A percentile compares a stretch with the other conserved stretches of the same genome.
Conservation (phyloP, 2,797 vertebrate species). For the Darevskia nairensis region DNA sequence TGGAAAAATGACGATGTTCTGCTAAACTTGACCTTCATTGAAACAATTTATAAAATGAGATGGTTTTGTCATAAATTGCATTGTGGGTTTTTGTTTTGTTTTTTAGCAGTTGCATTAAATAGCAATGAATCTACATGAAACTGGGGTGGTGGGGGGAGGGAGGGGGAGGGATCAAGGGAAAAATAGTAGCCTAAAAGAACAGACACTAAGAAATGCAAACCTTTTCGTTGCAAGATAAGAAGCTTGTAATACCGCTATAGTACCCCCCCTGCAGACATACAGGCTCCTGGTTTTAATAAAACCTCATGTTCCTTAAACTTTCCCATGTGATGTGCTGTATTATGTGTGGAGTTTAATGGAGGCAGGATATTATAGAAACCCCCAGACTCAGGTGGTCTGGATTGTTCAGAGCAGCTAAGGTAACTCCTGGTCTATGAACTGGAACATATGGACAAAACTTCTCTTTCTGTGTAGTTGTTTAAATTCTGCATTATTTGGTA, state of each 20-base stretch:
- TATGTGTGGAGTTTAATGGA: slow-evolving; percentile 73
- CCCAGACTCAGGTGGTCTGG: slow-evolving; percentile 75
- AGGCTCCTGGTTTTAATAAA: slow-evolving; percentile 80
- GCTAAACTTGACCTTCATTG: slow-evolving; percentile 53
- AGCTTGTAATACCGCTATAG: slow-evolving; percentile 67
- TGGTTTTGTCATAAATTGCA: slow-evolving; percentile 48
- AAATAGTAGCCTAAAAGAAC: slow-evolving; percentile 55
- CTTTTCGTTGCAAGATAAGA: slow-evolving; percentile 74
- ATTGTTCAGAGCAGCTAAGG: slow-evolving; percentile 56
- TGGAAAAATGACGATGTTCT: slow-evolving; percentile 52
- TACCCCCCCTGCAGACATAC: slow-evolving; percentile 67
- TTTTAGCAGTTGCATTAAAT: slow-evolving; percentile 60
- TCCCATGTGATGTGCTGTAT: slow-evolving; percentile 74
- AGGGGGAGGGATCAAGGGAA: neutral
- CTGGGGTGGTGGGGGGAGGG: neutral
- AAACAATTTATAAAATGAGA: slow-evolving; percentile 20
- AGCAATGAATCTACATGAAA: slow-evolving; percentile 49
- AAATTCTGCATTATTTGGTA: slow-evolving; percentile 38
- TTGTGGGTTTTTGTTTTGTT: neutral
- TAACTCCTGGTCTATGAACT: slow-evolving; percentile 46
- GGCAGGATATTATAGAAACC: slow-evolving; percentile 78
- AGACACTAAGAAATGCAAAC: slow-evolving; percentile 68
- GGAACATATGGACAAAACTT: slow-evolving; percentile 27
- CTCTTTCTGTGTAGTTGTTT: neutral
- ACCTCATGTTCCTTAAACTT: slow-evolving; percentile 79